A percentile compares a stretch with the other conserved stretches of the same genome.
Evolutionary conservation across 2,888 invertebrate species (phyloP).

Genomic region (Nymphalis polychloros): DNA sequence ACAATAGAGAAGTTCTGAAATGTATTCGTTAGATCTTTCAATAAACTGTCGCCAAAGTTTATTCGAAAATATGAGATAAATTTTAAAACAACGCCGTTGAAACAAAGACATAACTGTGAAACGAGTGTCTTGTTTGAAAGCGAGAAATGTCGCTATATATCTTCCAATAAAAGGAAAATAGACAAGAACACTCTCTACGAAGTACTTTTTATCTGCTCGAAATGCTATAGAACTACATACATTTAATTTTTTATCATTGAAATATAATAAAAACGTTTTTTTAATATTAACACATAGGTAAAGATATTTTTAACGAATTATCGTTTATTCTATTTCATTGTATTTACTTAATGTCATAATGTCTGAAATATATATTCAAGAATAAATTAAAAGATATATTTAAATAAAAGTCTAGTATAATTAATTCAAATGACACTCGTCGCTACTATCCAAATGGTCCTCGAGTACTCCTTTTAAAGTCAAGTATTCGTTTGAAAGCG

Average conservation of each 20-base stretch:
- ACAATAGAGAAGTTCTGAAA: constrained; percentile 20
- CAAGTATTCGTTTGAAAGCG: constrained; percentile 54
- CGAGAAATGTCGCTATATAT: constrained; percentile 17
- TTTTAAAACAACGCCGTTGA: constrained; percentile 30
- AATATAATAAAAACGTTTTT: background rate
- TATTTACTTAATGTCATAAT: background rate
- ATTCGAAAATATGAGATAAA: constrained; percentile 27
- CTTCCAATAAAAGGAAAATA: constrained; percentile 13
- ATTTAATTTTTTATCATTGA: background rate
- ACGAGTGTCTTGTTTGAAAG: constrained; percentile 37
- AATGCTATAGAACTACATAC: background rate
- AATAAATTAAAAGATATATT: constrained; percentile 13
- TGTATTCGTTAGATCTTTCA: constrained; percentile 23
- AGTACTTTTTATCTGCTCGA: background rate
- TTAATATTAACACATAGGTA: background rate
- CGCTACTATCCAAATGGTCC: constrained; percentile 48
- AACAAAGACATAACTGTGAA: constrained; percentile 41
- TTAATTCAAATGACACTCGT: constrained; percentile 59
- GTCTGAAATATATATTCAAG: background rate
- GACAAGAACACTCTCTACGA: background rate
- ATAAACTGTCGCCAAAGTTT: constrained; percentile 28
- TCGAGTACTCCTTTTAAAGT: constrained; percentile 41
- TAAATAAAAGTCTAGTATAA: constrained; percentile 42
- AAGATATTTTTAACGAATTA: too few species aligned
- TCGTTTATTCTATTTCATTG: background rate